Percentiles rank a stretch among this genome's conserved stretches.
These are phyloP conservation scores for Baronia brevicornis DNA, from an alignment of 2,888 invertebrate species.

Conservation along the genomic window DNA sequence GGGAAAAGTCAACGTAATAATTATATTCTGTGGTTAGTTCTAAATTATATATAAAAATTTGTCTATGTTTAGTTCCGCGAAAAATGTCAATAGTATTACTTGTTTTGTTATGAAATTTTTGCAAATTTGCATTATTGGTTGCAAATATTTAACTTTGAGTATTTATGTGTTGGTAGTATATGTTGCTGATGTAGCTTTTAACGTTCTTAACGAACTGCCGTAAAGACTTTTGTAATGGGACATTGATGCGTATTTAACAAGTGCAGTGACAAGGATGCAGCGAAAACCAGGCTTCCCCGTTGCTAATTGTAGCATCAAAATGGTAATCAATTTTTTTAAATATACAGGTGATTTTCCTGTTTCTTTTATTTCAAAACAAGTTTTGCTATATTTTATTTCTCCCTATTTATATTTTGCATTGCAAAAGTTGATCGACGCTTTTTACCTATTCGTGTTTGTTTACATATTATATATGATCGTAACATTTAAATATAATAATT, in stretches of 20 bases:
- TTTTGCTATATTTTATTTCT: neutral
- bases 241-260: constrained; percentile 15
- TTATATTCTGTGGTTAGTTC: no score
- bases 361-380: neutral
- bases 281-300: constrained; percentile 62
- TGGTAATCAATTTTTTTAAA: constrained; percentile 43
- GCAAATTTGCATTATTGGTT: constrained; percentile 5
- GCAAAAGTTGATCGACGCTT: no score
- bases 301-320: constrained; percentile 60
- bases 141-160: no score
- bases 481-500: no score
- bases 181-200: neutral
- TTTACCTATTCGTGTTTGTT: no score
- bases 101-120: constrained; percentile 21
- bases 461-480: no score
- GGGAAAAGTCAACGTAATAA: no score
- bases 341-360: neutral
- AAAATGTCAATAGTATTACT: constrained; percentile 38
- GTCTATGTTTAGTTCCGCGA: constrained; percentile 20
- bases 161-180: neutral
- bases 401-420: no score
- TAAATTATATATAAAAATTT: no score
- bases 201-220: neutral
- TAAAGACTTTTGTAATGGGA: constrained; percentile 7
- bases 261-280: constrained; percentile 41